A percentile compares a stretch with the other conserved stretches of the same genome.
Conservation (phyloP, 2,888 invertebrate genomes). For the Acanthosoma haemorrhoidale region DNA sequence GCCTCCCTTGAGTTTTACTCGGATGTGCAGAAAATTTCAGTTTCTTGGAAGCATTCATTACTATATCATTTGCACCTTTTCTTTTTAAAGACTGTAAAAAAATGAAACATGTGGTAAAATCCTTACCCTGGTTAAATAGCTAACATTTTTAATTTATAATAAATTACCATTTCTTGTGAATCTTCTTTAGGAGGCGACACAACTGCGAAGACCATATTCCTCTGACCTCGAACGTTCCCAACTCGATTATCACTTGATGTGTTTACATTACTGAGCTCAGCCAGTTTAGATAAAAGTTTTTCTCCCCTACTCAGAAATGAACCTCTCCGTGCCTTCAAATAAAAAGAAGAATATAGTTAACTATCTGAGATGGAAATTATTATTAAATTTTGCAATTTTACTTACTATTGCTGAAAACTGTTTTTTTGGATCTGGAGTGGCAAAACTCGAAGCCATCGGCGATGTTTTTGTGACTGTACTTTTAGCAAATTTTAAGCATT, state of each 20-base stretch:
- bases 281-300: slow-evolving; percentile 65
- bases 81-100: background rate
- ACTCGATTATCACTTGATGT: slow-evolving; percentile 51
- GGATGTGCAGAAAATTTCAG: slow-evolving; percentile 3
- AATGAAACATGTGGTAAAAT: background rate
- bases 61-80: background rate
- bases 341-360: slow-evolving; percentile 32
- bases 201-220: slow-evolving; percentile 72
- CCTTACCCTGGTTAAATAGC: too few relatives aligned
- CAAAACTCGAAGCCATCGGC: background rate
- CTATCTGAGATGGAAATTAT: background rate
- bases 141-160: background rate
- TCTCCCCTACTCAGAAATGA: slow-evolving; percentile 72
- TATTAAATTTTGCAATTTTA: background rate
- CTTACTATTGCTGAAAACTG: slow-evolving; percentile 21
- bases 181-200: slow-evolving; percentile 49
- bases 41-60: background rate
- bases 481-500: slow-evolving; percentile 1
- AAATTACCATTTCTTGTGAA: slow-evolving; percentile 20
- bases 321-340: slow-evolving; percentile 53
- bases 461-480: background rate
- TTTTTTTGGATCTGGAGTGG: slow-evolving; percentile 3
- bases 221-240: slow-evolving; percentile 46
- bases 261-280: slow-evolving; percentile 52
- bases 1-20: background rate